These are phyloP conservation scores for Phoxinus phoxinus DNA, from an alignment of 2,113 vertebrate genomes.

Conservation along the genomic window DNA sequence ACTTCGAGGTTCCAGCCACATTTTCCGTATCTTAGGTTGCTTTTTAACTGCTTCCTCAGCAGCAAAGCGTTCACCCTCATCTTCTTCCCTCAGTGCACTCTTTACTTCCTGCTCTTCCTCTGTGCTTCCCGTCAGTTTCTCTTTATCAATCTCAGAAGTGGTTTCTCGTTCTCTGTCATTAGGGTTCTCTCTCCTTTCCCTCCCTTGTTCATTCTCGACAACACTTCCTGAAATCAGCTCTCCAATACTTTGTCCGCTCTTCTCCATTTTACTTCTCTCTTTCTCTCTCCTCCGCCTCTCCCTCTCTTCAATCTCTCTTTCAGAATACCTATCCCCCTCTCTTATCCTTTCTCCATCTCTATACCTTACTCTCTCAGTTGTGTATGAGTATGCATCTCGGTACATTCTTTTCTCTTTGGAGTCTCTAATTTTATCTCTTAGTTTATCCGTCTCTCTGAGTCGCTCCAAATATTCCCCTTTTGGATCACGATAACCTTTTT, in stretches of 20 bases:
- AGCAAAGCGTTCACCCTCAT: conserved; percentile 27
- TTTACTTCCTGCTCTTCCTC: conserved; percentile 3
- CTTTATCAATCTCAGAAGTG: conserved; percentile 49
- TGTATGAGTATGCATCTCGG: neutral
- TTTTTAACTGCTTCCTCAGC: conserved; percentile 37
- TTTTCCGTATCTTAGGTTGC: conserved; percentile 55
- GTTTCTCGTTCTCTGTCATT: conserved; percentile 55
- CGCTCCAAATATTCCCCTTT: neutral
- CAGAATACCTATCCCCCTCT: conserved; percentile 39
- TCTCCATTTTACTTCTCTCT: conserved; percentile 40
- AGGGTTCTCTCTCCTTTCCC: conserved; percentile 40
- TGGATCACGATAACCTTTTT: neutral
- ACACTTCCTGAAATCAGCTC: conserved; percentile 64
- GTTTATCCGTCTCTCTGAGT: conserved; percentile 1
- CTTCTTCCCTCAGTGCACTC: conserved; percentile 12
- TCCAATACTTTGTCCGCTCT: conserved; percentile 60
- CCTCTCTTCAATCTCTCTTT: conserved; percentile 6
- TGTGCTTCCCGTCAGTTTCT: conserved; percentile 33
- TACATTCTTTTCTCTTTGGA: neutral
- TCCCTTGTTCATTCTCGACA: conserved; percentile 55
- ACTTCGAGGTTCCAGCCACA: conserved; percentile 75
- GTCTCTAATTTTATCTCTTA: neutral
- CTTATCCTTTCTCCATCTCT: conserved; percentile 28
- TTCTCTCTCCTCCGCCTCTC: conserved; percentile 16
- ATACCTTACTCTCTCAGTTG: conserved; percentile 26